A percentile compares a stretch with the other conserved stretches of the same genome.
These are phyloP conservation scores for Microcebus griseorufus DNA, from an alignment of 2,113 vertebrate species.

Conservation along the genomic window DNA sequence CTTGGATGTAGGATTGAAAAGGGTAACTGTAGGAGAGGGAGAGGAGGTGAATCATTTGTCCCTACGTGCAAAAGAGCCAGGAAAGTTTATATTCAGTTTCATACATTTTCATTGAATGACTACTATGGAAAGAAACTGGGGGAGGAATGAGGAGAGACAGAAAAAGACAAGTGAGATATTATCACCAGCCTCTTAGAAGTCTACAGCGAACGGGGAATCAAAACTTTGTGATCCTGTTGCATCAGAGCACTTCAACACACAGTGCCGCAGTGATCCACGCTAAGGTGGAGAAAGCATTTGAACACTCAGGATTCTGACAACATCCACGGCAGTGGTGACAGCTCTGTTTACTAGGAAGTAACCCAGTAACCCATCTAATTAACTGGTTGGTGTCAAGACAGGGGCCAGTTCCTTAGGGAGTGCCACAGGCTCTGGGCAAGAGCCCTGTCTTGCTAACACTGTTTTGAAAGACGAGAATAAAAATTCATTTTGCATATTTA, in stretches of 20 bases:
- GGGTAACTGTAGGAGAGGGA: not conserved
- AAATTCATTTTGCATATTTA: not conserved
- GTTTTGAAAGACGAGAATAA: slow-evolving; percentile 10
- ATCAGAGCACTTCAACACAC: not conserved
- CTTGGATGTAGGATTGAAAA: not conserved
- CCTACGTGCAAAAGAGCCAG: not conserved
- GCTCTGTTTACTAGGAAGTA: not conserved
- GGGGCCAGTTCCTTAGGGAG: not conserved
- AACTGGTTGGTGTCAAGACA: not conserved
- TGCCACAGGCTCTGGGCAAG: not conserved
- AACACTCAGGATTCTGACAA: not conserved
- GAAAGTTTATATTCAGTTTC: slow-evolving; percentile 26
- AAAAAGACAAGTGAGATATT: not conserved
- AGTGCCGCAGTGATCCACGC: not conserved
- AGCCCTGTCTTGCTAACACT: not conserved
- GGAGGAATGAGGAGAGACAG: not conserved
- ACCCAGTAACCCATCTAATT: not conserved
- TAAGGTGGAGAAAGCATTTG: not conserved
- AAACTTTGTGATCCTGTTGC: not conserved
- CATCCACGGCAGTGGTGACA: not conserved
- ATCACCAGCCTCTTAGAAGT: not conserved
- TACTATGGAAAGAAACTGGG: not conserved
- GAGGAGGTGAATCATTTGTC: slow-evolving; percentile 27
- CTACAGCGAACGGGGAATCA: not conserved
- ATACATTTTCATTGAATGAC: not conserved